Base-by-base conservation (phyloP, 2,888 invertebrate species). In the Dynastes maya region DNA sequence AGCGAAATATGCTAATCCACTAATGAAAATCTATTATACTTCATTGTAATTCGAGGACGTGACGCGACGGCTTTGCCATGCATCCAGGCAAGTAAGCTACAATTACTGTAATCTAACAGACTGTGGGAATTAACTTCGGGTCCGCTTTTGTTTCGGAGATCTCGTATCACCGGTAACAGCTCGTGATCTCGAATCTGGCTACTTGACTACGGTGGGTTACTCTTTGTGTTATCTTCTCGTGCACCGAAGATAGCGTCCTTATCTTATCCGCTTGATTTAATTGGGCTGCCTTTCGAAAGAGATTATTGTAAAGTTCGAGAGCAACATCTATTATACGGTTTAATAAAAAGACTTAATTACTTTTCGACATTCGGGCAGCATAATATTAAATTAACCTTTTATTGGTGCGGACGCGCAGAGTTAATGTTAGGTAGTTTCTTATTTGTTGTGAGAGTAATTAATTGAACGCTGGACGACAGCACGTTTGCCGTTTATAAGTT, bases 221-320 rank as follows among this genome's bases (percentile, higher is more conserved):
- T 72, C 58, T 72, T 72, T 58, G 58, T 74, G 72, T 74, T 78
- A 78, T 78, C 78, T 55, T 2, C 63, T 22, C 40, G 55, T 6
- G 22, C 22, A 55, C 32, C 16, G 55, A 67, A 29, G 67, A 72
- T 65, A 74, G 78, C 65, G 74, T 32, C 63, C 32, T 67, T 74
- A 78, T 78, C 78, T 78, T 74, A 78, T 78, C 78, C 64, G 55
- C 11, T 40, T 67, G 78, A 78, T 78, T 78, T 78, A 78, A 78
- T 78, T 78, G 78, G 78, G 67, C 27, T 45, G 22, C 72, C 45
- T 45, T 32, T 65, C 45, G 51, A 55, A 45, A 67, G 45, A 67
- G 74, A 64, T 64, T 78, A 74, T 74, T 74, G 77, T 77, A 77
- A 77, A 77, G 58, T 37, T 68, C 55, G 55, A 45, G 53, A 76